A percentile compares a stretch with the other conserved stretches of the same genome.
phyloP scores from a whole-genome alignment of 2,113 vertebrate species.

The Hippocampus abdominalis region DNA sequence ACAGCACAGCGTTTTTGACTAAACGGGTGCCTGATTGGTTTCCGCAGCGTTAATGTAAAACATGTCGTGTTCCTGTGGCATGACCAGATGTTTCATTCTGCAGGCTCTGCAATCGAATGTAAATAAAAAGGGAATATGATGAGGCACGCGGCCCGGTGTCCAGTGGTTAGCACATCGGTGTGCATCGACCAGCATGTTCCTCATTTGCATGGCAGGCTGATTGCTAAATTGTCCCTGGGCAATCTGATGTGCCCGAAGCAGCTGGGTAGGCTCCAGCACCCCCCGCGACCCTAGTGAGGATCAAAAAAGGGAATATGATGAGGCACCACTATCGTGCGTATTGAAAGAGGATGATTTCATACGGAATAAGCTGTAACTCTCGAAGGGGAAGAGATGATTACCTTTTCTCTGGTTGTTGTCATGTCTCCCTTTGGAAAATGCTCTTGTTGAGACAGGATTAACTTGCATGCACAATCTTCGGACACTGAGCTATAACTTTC shows the following conservation, averaged over 20 bases:
- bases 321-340: slow-evolving; percentile 11
- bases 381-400: slow-evolving; percentile 18
- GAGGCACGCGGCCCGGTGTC: too few relatives aligned
- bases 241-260: too few relatives aligned
- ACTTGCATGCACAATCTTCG: slow-evolving; percentile 41
- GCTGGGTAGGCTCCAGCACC: too few relatives aligned
- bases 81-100: neutral
- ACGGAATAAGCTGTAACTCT: slow-evolving; percentile 14
- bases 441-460: slow-evolving; percentile 37
- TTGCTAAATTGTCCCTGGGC: too few relatives aligned
- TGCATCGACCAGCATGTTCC: too few relatives aligned
- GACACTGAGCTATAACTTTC: slow-evolving; percentile 46
- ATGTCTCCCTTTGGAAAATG: slow-evolving; percentile 15
- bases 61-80: neutral
- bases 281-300: too few relatives aligned
- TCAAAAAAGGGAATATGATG: slow-evolving; percentile 15
- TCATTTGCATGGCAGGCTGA: too few relatives aligned
- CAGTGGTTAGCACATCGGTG: too few relatives aligned
- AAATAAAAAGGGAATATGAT: slow-evolving; percentile 11
- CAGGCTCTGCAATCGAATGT: neutral
- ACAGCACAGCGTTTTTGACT: too few relatives aligned
- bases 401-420: slow-evolving; percentile 18
- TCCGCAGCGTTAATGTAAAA: neutral
- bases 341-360: slow-evolving; percentile 22
- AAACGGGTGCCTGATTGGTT: neutral